Evolutionary conservation across 1,140 invertebrate species (phyloP).

Genomic region (Polypedilum pembai): DNA sequence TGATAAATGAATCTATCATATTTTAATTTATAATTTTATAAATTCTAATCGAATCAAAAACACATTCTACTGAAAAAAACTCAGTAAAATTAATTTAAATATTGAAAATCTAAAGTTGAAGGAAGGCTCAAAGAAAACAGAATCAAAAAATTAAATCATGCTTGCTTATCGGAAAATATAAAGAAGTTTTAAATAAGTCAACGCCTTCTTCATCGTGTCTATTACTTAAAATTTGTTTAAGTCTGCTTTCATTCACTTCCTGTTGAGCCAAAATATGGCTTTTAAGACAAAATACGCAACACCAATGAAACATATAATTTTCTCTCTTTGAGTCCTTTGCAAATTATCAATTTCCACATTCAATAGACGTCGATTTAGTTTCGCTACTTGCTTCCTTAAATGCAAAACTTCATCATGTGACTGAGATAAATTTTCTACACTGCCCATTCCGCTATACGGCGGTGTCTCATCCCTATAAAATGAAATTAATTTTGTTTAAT

Average conservation of each 20-base stretch:
- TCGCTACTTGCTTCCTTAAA: conserved; percentile 71
- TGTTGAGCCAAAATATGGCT: conserved; percentile 75
- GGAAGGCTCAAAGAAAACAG: too few relatives aligned
- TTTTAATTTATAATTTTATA: too few relatives aligned
- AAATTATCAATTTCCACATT: conserved; percentile 72
- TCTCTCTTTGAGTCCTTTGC: conserved; percentile 71
- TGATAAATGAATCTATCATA: too few relatives aligned
- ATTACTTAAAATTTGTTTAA: too few relatives aligned
- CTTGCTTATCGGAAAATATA: too few relatives aligned
- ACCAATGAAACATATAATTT: conserved; percentile 70
- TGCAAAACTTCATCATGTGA: conserved; percentile 68
- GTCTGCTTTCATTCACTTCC: conserved; percentile 44
- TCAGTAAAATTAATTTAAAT: too few relatives aligned
- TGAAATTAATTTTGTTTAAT: conserved; percentile 31
- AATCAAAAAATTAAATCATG: too few relatives aligned
- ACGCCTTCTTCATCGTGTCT: too few relatives aligned
- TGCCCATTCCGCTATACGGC: conserved; percentile 47
- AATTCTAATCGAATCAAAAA: too few relatives aligned
- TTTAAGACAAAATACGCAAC: conserved; percentile 77
- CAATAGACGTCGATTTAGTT: conserved; percentile 76
- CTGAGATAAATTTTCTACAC: conserved; percentile 55
- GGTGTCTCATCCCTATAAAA: conserved; percentile 56
- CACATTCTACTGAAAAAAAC: too few relatives aligned
- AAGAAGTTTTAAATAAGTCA: too few relatives aligned
- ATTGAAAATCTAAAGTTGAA: too few relatives aligned